Evolutionary conservation across 2,113 vertebrate species (phyloP).

Genomic region (Amia ocellicauda): DNA sequence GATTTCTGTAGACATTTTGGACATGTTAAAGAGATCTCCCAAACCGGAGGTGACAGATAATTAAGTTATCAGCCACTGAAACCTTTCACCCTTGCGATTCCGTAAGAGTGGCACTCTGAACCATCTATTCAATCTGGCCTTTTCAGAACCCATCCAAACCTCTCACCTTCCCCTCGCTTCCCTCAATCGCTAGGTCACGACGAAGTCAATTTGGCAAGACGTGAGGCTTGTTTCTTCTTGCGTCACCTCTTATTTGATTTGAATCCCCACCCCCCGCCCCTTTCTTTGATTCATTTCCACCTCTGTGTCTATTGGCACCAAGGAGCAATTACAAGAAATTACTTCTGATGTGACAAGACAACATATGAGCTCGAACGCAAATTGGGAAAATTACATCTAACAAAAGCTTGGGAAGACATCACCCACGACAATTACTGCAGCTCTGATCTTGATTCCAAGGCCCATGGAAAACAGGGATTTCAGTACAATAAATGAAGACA

Average conservation of each 20-base stretch:
- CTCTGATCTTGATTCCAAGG: no score
- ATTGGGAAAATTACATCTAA: no score
- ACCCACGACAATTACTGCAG: no score
- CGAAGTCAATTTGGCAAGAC: not conserved
- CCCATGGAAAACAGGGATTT: no score
- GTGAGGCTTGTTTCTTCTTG: not conserved
- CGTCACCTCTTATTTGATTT: not conserved
- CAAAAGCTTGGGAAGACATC: no score
- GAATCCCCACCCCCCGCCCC: no score
- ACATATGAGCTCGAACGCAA: no score
- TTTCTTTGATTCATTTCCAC: not conserved
- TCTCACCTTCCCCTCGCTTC: constrained; percentile 19
- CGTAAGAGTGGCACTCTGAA: constrained; percentile 2
- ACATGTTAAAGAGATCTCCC: not conserved
- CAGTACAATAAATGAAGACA: no score
- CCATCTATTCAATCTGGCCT: constrained; percentile 32
- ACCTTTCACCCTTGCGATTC: not conserved
- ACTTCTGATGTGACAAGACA: no score
- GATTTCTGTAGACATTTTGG: not conserved
- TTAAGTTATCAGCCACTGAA: constrained; percentile 15
- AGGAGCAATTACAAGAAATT: no score
- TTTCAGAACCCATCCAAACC: constrained; percentile 30
- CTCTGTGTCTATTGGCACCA: not conserved
- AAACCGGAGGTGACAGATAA: constrained; percentile 8
- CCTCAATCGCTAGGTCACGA: constrained; percentile 10